Evolutionary conservation across 2,113 vertebrate genomes (phyloP).

Genomic region (Eulemur rufifrons): DNA sequence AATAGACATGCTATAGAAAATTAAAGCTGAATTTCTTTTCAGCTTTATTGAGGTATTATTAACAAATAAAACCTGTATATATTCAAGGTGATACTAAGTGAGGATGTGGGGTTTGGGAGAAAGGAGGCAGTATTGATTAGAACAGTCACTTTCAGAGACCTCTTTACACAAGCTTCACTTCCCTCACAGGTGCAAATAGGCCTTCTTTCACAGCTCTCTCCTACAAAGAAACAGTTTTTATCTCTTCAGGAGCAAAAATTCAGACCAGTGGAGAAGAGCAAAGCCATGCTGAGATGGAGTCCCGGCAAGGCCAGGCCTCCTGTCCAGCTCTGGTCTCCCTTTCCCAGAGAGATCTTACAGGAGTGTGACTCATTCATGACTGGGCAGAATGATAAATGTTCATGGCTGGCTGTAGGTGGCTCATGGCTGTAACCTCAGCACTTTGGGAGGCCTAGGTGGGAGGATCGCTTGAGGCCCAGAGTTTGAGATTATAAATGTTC

Average conservation of each 20-base stretch:
- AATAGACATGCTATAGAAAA: conserved; percentile 54
- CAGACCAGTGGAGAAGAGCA: not conserved
- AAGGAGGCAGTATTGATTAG: not conserved
- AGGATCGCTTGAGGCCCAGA: no score
- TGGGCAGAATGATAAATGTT: not conserved
- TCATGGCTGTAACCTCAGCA: no score
- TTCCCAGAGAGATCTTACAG: not conserved
- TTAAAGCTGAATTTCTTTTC: conserved; percentile 17
- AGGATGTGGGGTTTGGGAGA: not conserved
- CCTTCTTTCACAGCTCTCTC: not conserved
- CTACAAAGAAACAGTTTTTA: not conserved
- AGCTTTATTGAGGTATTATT: not conserved
- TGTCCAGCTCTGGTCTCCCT: not conserved
- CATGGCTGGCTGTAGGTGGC: not conserved
- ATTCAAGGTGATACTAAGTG: not conserved
- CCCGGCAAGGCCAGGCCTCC: not conserved
- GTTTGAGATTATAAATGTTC: not conserved
- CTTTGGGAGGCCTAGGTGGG: no score
- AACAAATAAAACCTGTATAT: not conserved
- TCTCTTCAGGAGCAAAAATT: not conserved
- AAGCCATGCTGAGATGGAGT: not conserved
- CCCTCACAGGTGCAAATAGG: not conserved
- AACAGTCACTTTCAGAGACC: not conserved
- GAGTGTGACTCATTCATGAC: not conserved
- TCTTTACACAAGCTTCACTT: not conserved